Conservation (phyloP, 2,113 vertebrate species). For the Pseudonaja textilis region DNA sequence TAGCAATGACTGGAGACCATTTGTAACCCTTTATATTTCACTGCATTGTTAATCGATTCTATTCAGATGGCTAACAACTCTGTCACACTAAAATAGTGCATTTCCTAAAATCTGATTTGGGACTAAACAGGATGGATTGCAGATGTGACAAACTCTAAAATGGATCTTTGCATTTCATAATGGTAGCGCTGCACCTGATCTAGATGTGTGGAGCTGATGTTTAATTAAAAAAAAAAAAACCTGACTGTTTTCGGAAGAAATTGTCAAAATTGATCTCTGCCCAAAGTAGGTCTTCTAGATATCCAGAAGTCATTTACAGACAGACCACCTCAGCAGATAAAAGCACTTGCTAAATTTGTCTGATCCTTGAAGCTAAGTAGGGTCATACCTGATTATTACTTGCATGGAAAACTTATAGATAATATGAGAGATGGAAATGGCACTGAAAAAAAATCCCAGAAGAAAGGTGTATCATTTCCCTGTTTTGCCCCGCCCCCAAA, state of each 20-base stretch:
- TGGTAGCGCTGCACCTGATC: background rate
- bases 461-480: background rate
- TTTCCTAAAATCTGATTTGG: constrained; percentile 32
- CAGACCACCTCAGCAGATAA: background rate
- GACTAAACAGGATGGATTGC: constrained; percentile 45
- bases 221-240: background rate
- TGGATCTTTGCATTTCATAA: background rate
- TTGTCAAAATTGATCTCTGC: background rate
- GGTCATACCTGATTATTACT: background rate
- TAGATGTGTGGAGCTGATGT: constrained; percentile 7
- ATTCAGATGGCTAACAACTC: constrained; percentile 35
- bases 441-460: background rate
- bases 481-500: background rate
- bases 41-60: constrained; percentile 39
- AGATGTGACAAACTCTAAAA: constrained; percentile 39
- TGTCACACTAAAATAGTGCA: constrained; percentile 20
- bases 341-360: background rate
- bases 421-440: background rate
- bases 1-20: constrained; percentile 34
- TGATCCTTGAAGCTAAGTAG: background rate
- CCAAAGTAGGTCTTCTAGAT: background rate
- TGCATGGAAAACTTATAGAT: background rate
- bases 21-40: constrained; percentile 45
- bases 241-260: background rate
- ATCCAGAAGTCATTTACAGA: background rate